Base-by-base conservation (phyloP, 2,113 vertebrate species). In the Pygoscelis adeliae region DNA sequence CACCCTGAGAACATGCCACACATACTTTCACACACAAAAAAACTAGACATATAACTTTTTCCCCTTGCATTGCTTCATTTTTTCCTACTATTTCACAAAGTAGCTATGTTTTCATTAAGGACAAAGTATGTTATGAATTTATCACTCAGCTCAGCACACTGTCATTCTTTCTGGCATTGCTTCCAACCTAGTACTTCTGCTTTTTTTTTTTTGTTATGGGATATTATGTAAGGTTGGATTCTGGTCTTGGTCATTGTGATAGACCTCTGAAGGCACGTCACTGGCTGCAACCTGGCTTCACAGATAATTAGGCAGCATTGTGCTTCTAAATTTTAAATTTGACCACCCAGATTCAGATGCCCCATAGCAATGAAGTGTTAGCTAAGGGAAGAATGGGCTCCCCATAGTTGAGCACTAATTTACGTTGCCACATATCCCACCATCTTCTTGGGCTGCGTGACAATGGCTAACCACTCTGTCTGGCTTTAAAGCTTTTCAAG, bases 21-120 rank as follows among this genome's bases (percentile, higher is more conserved):
- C 82, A 95, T 95, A 58, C 53, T 95, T 97, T 93, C 92, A 93
- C 83, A 91, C 49, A 94, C 55, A 77, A 52, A 69, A 69, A 81
- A 55, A 44, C 10, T 79, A 69, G 90, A 85, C 58, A 72, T 76
- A 70, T 58, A 97, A 93, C 34, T 61, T 94, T 94, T 93, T 5
- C 49, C 34, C 47, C 71, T 94, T 83, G 49, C 55, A 61, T 77
- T 90, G 47, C 92, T 94, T 94, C 15, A 72, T 84, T 87, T 93
- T 90, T 53, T 11, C 56, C 49, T 82, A 34, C 36, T 80, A 26
- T 96, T 97, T 94, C 74, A 86, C 44, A 83, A 91, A 90, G 34
- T 83, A 65, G 44, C 19, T 83, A 29, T 93, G 62, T 91, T 91
- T 95, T 91, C 62, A 61, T 69, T 88, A 76, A 65, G 36, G 40